These are phyloP conservation scores for Iphiclides podalirius DNA, from an alignment of 2,888 invertebrate genomes.

Conservation along the genomic window DNA sequence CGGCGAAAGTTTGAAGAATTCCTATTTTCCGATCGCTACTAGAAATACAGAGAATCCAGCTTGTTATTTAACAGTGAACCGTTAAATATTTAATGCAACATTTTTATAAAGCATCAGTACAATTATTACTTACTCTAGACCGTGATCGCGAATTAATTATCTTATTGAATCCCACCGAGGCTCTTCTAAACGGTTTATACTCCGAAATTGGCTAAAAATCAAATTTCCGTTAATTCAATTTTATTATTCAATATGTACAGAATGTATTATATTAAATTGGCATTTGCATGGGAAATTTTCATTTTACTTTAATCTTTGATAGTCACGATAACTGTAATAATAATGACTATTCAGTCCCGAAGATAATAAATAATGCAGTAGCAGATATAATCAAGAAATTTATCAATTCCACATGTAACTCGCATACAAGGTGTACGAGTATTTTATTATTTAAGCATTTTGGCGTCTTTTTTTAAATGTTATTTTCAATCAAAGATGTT, in stretches of 20 bases:
- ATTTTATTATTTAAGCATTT: too few species aligned
- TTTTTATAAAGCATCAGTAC: background rate
- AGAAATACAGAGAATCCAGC: conserved; percentile 47
- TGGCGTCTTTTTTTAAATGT: too few species aligned
- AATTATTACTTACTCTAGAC: conserved; percentile 55
- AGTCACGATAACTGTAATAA: background rate
- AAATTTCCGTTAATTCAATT: conserved; percentile 10
- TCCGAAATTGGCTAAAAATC: conserved; percentile 53
- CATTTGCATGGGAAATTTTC: background rate
- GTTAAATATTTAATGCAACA: conserved; percentile 7
- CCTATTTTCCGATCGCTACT: conserved; percentile 75
- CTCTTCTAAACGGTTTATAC: conserved; percentile 66
- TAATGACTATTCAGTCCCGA: background rate
- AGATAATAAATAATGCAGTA: conserved; percentile 8
- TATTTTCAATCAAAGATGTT: too few species aligned
- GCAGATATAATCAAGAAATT: conserved; percentile 1
- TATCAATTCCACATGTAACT: background rate
- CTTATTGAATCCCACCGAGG: conserved; percentile 70
- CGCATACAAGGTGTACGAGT: too few species aligned
- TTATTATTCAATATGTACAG: background rate
- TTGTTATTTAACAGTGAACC: conserved; percentile 22
- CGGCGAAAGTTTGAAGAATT: conserved; percentile 58
- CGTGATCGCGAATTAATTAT: conserved; percentile 56
- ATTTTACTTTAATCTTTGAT: background rate
- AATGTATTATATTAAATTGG: background rate